Evolutionary conservation across 92 coral and sea anemone species (phyloP).

Genomic region (Ricordea florida): DNA sequence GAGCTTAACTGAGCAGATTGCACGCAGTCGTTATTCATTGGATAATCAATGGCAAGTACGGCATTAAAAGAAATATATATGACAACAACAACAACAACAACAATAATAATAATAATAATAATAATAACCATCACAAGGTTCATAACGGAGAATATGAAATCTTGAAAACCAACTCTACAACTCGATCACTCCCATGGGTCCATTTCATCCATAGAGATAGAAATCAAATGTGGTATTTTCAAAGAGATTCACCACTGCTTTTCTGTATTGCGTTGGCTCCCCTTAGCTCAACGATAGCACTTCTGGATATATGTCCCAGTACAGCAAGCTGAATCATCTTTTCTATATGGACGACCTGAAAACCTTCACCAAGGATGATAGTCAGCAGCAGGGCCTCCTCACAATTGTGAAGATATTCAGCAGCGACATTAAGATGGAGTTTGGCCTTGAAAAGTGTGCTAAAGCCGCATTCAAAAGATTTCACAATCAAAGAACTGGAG

Average conservation of each 20-base stretch:
- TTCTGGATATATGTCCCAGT: not conserved
- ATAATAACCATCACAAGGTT: not conserved
- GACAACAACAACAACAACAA: no score
- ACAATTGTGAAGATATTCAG: not conserved
- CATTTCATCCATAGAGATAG: not conserved
- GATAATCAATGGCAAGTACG: no score
- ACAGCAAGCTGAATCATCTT: not conserved
- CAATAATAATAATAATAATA: no score
- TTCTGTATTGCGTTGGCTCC: conserved; percentile 24
- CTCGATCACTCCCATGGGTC: not conserved
- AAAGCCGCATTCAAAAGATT: conserved; percentile 8
- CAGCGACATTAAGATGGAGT: conserved; percentile 16
- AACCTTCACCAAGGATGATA: not conserved
- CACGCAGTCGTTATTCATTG: no score
- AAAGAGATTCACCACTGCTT: conserved; percentile 44
- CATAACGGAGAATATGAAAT: not conserved
- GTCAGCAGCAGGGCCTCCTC: not conserved
- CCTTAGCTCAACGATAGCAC: conserved; percentile 2
- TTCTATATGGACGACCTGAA: conserved; percentile 24
- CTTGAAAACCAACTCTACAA: conserved; percentile 3
- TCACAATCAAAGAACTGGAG: conserved; percentile 17
- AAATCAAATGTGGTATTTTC: conserved; percentile 27
- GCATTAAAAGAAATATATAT: no score
- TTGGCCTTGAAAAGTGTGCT: conserved; percentile 26
- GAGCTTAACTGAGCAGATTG: no score